Evolutionary conservation across 1,140 invertebrate genomes (phyloP), one percentile per base, ranked within the genome.

Genomic region (Trachymyrmex cornetzi): DNA sequence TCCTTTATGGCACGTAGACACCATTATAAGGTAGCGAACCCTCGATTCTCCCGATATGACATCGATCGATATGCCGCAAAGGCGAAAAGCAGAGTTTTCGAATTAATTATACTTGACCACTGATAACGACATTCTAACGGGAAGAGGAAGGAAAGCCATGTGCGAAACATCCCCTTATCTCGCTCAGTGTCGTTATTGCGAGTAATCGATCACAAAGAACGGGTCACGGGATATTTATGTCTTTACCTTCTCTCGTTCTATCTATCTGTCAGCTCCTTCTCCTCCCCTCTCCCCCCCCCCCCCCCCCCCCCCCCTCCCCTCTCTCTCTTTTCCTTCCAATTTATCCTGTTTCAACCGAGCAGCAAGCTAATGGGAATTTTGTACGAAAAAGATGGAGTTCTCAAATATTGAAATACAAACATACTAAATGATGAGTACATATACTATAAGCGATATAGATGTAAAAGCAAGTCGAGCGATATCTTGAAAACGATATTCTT

Each of bases 141-240:
- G 0, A 63, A 74, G 24, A 81, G 64, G 48, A 69, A 69, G 30
- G 7, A 74, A 61, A 61, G 55, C 22, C 27, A 22, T 57, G 53
- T 50, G 66, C n/a, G n/a, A 80, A 69, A 82, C 80, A 74, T 82
- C 24, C 38, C 27, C 63, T 74, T 74, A 74, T 74, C 67, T 22
- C 38, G 57, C 27, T 48, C 24, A 3, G n/a, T 71, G 55, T 7
- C 50, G 48, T 27, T 14, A 14, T 61, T 61, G 57, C 67, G 27
- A 84, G 38, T 16, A 84, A 84, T 84, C 80, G 80, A 84, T 84
- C 69, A 50, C 80, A 55, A 75, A 11, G 57, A 74, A 22, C 44
- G n/a, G 57, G 69, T 63, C 79, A 81, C 66, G 34, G 34, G 50
- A 84, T 84, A 84, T 84, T 84, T 75, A 74, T 84, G 80, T 75